Conservation (phyloP, 2,888 invertebrate species). For the Eupithecia inturbata region DNA sequence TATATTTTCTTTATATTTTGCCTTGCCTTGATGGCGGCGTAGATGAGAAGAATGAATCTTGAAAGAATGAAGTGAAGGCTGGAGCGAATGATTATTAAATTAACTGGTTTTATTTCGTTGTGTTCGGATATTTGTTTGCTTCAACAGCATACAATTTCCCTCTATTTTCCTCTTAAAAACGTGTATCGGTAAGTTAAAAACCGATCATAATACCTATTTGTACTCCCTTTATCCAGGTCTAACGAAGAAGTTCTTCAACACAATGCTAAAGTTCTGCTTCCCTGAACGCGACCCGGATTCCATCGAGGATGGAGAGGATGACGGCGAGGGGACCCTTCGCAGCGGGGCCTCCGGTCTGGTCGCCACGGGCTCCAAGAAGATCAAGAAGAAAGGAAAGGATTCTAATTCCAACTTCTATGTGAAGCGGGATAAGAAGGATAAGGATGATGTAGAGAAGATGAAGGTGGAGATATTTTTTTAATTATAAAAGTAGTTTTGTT, state of each 20-base stretch:
- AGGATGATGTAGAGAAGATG: constrained; percentile 98
- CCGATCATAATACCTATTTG: background rate
- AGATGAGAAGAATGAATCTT: too few relatives aligned
- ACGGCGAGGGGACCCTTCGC: constrained; percentile 65
- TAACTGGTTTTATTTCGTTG: too few relatives aligned
- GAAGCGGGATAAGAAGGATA: constrained; percentile 91
- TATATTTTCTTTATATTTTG: too few relatives aligned
- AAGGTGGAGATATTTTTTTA: constrained; percentile 84
- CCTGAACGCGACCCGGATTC: constrained; percentile 96
- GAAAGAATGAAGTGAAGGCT: too few relatives aligned
- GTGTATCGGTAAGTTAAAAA: background rate
- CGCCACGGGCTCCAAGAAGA: constrained; percentile 79
- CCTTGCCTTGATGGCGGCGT: too few relatives aligned
- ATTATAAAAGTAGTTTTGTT: too few relatives aligned
- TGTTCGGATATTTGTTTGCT: too few relatives aligned
- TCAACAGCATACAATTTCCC: too few relatives aligned
- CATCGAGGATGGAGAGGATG: constrained; percentile 88
- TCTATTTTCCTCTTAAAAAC: too few relatives aligned
- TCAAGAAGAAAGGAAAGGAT: constrained; percentile 85
- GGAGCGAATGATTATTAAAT: too few relatives aligned
- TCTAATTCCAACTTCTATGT: constrained; percentile 96
- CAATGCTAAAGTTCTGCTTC: constrained; percentile 98
- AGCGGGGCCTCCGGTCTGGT: constrained; percentile 70
- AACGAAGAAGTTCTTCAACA: constrained; percentile 98
- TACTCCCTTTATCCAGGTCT: constrained; percentile 84